phyloP scores from a whole-genome alignment of 2,888 invertebrate genomes.

The Mycalesis mineus region DNA sequence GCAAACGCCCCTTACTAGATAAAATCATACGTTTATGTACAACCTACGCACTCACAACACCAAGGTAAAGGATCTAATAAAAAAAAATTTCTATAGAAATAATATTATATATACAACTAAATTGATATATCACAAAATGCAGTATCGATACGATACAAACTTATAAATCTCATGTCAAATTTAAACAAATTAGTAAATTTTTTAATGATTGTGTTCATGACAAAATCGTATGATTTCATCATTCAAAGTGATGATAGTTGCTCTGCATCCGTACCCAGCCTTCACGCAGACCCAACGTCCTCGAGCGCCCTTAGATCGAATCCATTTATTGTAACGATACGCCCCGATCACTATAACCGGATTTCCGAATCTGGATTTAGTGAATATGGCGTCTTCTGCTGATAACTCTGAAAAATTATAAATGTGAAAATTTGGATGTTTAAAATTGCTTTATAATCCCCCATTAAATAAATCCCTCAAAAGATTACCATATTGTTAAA shows the following conservation, averaged over 20 bases:
- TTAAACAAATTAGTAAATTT: neutral
- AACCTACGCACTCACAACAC: too few relatives aligned
- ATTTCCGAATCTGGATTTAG: slow-evolving; percentile 30
- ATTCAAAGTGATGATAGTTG: slow-evolving; percentile 34
- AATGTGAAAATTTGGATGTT: too few relatives aligned
- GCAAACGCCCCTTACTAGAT: too few relatives aligned
- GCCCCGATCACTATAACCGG: slow-evolving; percentile 32
- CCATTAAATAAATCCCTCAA: too few relatives aligned
- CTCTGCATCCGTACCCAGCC: slow-evolving; percentile 33
- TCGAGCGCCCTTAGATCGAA: slow-evolving; percentile 27
- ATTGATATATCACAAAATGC: too few relatives aligned
- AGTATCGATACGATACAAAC: too few relatives aligned
- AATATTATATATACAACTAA: neutral
- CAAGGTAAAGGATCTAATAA: too few relatives aligned
- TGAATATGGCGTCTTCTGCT: slow-evolving; percentile 17
- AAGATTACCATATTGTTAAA: too few relatives aligned
- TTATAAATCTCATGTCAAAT: too few relatives aligned
- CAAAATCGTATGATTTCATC: slow-evolving; percentile 35
- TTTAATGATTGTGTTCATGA: slow-evolving; percentile 30
- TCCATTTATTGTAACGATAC: slow-evolving; percentile 35
- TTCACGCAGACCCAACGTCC: slow-evolving; percentile 39
- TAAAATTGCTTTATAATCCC: too few relatives aligned
- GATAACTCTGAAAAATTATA: slow-evolving; percentile 9
- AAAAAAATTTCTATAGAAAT: neutral
- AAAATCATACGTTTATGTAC: too few relatives aligned